Evolutionary conservation across 2,888 invertebrate genomes (phyloP).

Genomic region (Macaria notata): DNA sequence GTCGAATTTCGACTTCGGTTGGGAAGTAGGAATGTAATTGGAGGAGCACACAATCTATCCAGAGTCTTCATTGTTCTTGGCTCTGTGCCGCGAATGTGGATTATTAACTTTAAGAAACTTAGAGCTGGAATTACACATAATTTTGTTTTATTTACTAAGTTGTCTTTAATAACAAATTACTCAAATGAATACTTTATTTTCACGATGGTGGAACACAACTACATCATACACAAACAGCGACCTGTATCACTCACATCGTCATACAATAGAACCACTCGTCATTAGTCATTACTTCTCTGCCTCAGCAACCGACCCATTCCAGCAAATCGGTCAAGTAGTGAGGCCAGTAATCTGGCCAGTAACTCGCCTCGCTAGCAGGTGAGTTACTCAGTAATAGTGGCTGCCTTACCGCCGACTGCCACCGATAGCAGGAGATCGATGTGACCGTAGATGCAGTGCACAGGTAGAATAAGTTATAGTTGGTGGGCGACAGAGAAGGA

Average conservation of each 20-base stretch:
- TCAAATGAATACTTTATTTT: too few relatives aligned
- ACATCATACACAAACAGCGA: too few relatives aligned
- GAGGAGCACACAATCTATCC: slow-evolving; percentile 4
- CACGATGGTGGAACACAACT: too few relatives aligned
- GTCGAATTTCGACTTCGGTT: slow-evolving; percentile 29
- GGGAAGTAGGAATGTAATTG: slow-evolving; percentile 23
- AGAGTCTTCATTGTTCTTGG: slow-evolving; percentile 4
- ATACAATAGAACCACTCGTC: too few relatives aligned
- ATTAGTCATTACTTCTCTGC: neutral
- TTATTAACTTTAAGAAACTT: too few relatives aligned
- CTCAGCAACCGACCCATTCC: neutral
- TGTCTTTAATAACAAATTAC: too few relatives aligned
- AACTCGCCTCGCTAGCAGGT: slow-evolving; percentile 11
- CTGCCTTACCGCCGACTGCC: slow-evolving; percentile 19
- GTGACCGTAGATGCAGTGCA: slow-evolving; percentile 18
- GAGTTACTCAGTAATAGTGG: slow-evolving; percentile 14
- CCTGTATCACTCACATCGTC: too few relatives aligned
- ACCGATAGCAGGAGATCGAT: slow-evolving; percentile 23
- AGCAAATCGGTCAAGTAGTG: slow-evolving; percentile 1
- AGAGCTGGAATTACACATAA: too few relatives aligned
- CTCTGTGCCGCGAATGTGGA: too few relatives aligned
- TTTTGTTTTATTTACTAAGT: too few relatives aligned
- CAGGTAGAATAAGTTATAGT: slow-evolving; percentile 9
- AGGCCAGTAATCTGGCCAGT: slow-evolving; percentile 7
- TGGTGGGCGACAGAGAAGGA: slow-evolving; percentile 2